Percentiles rank a stretch among this genome's conserved stretches.
Conservation (phyloP, 1,140 invertebrate species). For the Procambarus virginalis region DNA sequence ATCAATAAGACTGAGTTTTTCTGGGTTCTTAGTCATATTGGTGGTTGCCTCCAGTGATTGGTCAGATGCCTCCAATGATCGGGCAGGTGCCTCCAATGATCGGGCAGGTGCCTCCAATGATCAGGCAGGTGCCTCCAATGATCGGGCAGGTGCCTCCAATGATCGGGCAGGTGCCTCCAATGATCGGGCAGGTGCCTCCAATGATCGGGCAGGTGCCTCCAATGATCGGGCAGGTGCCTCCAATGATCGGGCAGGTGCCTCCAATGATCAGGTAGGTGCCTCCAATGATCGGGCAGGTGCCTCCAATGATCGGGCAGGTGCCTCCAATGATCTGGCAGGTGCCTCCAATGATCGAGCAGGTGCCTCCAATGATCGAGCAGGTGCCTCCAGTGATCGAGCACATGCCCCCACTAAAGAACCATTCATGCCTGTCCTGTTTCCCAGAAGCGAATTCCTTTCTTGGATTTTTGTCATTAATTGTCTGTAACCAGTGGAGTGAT, state of each 20-base stretch:
- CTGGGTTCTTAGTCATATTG: background rate
- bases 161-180: background rate
- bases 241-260: background rate
- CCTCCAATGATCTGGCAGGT: background rate
- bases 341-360: background rate
- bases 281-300: background rate
- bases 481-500: background rate
- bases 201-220: too few relatives aligned
- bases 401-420: background rate
- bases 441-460: too few relatives aligned
- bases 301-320: background rate
- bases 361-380: background rate
- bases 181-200: background rate
- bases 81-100: background rate
- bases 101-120: background rate
- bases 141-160: background rate
- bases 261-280: too few relatives aligned
- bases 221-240: background rate
- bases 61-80: background rate
- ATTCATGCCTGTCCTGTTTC: background rate
- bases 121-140: background rate
- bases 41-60: background rate
- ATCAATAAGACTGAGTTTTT: background rate
- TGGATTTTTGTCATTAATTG: background rate
- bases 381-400: background rate